Conservation (phyloP, 2,113 vertebrate species). For the Tonatia bakeri region DNA sequence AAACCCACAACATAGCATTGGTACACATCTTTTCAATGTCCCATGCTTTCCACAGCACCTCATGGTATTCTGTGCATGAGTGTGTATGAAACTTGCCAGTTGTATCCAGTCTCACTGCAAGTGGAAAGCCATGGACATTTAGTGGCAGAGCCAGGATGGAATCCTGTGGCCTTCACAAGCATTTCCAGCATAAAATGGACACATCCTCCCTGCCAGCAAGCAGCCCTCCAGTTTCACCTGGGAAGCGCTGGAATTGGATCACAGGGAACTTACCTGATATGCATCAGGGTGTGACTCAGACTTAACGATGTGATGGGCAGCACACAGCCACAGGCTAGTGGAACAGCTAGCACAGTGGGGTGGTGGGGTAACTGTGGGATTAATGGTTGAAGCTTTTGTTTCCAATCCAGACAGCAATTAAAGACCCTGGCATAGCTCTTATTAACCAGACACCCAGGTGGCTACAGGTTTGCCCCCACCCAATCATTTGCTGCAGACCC, state of each 20-base stretch:
- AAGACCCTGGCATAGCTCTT: background rate
- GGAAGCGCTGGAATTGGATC: background rate
- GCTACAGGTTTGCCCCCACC: background rate
- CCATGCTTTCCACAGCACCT: background rate
- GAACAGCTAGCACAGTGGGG: background rate
- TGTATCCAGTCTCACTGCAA: background rate
- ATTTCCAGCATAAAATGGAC: background rate
- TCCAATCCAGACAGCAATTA: constrained; percentile 46
- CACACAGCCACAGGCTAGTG: background rate
- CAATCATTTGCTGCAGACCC: background rate
- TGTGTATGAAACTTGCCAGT: background rate
- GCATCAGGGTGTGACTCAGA: background rate
- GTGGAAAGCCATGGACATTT: background rate
- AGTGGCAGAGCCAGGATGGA: background rate
- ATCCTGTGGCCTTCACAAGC: background rate
- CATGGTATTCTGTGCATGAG: background rate
- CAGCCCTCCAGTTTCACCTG: background rate
- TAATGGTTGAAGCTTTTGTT: constrained; percentile 31
- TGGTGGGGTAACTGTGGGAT: background rate
- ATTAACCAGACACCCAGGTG: constrained; percentile 34
- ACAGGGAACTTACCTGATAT: background rate
- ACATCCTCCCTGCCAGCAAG: background rate
- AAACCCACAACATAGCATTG: background rate
- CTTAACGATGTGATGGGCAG: background rate
- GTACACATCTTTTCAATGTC: background rate